Percentiles rank a stretch among this genome's conserved stretches.
Conservation (phyloP, 1,140 invertebrate genomes). For the Drosophila tropicalis region DNA sequence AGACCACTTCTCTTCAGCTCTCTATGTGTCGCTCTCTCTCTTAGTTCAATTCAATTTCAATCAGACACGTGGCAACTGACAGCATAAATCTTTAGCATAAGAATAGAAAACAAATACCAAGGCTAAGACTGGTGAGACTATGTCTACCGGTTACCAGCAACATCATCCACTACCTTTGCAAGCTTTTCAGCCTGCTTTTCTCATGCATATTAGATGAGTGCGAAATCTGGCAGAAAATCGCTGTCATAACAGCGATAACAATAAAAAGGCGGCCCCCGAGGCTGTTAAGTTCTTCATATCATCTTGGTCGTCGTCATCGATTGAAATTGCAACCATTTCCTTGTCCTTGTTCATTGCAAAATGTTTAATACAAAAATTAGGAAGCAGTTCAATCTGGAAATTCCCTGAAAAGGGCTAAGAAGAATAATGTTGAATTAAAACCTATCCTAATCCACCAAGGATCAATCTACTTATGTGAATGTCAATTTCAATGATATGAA, state of each 20-base stretch:
- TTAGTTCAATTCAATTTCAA: constrained; percentile 71
- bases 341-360: constrained; percentile 30
- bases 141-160: neutral
- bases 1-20: neutral
- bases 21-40: neutral
- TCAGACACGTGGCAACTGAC: constrained; percentile 76
- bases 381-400: neutral
- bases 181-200: constrained; percentile 62
- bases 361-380: constrained; percentile 48
- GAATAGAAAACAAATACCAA: constrained; percentile 40
- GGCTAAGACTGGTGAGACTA: constrained; percentile 16
- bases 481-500: too few relatives aligned
- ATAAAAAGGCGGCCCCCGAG: constrained; percentile 29
- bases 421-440: too few relatives aligned
- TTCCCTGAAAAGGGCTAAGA: neutral
- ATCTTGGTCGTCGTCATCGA: constrained; percentile 41
- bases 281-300: constrained; percentile 5
- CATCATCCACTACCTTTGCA: constrained; percentile 14
- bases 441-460: too few relatives aligned
- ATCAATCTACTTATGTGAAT: too few relatives aligned
- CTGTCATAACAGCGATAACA: constrained; percentile 75
- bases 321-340: constrained; percentile 43
- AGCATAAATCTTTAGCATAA: constrained; percentile 75
- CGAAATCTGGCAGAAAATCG: constrained; percentile 28
- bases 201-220: constrained; percentile 73